These are phyloP conservation scores for Synergus japonicus DNA, from an alignment of 2,888 invertebrate genomes.

Conservation along the genomic window DNA sequence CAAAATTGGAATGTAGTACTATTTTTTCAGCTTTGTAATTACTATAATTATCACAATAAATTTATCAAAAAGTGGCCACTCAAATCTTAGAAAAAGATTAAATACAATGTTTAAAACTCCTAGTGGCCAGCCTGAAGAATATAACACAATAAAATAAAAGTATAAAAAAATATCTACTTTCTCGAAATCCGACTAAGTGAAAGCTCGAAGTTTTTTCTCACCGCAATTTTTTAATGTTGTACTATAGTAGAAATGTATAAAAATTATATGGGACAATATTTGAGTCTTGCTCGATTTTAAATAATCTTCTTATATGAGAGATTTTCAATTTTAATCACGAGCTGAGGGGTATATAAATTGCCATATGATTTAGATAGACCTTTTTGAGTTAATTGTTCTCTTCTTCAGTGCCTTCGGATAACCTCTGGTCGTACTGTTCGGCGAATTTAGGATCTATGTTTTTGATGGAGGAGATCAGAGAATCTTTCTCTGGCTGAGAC, in stretches of 20 bases:
- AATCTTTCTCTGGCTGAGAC: constrained; percentile 86
- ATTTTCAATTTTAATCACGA: not conserved
- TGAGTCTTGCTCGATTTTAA: constrained; percentile 17
- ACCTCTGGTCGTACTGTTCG: constrained; percentile 79
- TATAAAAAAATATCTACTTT: not conserved
- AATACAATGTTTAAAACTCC: not conserved
- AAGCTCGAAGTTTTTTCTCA: not conserved
- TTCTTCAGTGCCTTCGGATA: constrained; percentile 53
- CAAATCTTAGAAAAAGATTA: too few relatives aligned
- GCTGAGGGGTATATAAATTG: not conserved
- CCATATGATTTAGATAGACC: not conserved
- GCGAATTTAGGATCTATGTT: constrained; percentile 87
- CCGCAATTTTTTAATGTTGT: not conserved
- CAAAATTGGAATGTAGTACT: not conserved
- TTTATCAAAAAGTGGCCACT: not conserved
- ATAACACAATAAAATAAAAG: not conserved
- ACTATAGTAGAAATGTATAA: constrained; percentile 5
- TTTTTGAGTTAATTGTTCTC: constrained; percentile 2
- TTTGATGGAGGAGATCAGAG: constrained; percentile 84
- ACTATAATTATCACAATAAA: not conserved
- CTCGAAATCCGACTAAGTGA: not conserved
- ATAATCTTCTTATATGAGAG: not conserved
- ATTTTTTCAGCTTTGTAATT: not conserved
- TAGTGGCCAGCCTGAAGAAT: not conserved
- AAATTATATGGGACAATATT: constrained; percentile 12